A percentile compares a stretch with the other conserved stretches of the same genome.
These are phyloP conservation scores for Lasioglossum morio DNA, from an alignment of 2,888 invertebrate species.

Conservation along the genomic window DNA sequence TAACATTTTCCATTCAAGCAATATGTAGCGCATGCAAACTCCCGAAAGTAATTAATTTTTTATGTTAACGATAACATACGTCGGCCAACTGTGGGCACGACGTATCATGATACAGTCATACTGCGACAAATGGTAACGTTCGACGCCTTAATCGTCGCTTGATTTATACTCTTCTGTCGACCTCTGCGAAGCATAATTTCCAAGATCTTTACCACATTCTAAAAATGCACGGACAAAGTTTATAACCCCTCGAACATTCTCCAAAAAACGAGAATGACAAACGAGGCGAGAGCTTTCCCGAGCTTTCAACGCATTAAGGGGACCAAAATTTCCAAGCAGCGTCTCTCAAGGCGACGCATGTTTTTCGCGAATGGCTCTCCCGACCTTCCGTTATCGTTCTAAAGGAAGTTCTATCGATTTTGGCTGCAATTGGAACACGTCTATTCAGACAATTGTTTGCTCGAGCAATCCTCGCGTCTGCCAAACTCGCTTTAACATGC, in stretches of 20 bases:
- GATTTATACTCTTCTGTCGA: too few relatives aligned
- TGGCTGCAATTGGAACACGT: constrained; percentile 59
- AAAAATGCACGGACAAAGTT: not conserved
- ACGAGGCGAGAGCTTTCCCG: not conserved
- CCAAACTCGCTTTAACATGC: constrained; percentile 59
- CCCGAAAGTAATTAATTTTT: too few relatives aligned
- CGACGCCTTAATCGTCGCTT: too few relatives aligned
- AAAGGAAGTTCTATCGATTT: constrained; percentile 65
- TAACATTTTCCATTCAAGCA: too few relatives aligned
- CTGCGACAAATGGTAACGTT: not conserved
- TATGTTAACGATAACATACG: too few relatives aligned
- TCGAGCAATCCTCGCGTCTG: constrained; percentile 45
- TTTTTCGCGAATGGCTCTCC: constrained; percentile 33
- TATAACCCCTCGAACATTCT: not conserved
- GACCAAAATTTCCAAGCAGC: not conserved
- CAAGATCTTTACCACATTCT: not conserved
- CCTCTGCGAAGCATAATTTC: not conserved
- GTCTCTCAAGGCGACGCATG: constrained; percentile 24
- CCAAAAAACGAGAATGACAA: not conserved
- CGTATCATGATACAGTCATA: not conserved
- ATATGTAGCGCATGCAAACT: too few relatives aligned
- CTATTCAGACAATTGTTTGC: constrained; percentile 36
- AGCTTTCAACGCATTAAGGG: constrained; percentile 18
- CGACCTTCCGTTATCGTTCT: constrained; percentile 49
- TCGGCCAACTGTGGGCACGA: too few relatives aligned